Evolutionary conservation across 53 echinoderm and acorn worm species (phyloP).

Genomic region (Zoroaster sp.): DNA sequence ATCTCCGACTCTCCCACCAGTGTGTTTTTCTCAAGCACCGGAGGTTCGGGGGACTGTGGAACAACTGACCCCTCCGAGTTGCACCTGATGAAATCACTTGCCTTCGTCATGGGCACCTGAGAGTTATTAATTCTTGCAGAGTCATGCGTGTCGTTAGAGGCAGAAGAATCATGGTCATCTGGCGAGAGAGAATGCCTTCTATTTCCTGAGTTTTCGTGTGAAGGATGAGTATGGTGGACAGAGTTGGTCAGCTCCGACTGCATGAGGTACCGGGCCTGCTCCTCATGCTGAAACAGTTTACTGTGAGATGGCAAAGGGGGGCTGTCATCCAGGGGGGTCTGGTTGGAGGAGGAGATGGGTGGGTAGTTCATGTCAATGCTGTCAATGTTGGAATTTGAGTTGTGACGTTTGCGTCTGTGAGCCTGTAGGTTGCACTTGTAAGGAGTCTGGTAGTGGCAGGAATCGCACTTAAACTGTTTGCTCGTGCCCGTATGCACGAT

Average conservation of each 20-base stretch:
- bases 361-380: constrained; percentile 65
- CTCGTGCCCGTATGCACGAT: constrained; percentile 97
- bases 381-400: constrained; percentile 53
- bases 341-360: constrained; percentile 66
- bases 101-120: constrained; percentile 44
- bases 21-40: constrained; percentile 47
- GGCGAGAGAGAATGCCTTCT: constrained; percentile 59
- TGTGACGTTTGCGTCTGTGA: constrained; percentile 90
- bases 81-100: neutral
- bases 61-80: constrained; percentile 45
- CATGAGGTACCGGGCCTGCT: constrained; percentile 48
- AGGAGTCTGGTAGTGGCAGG: constrained; percentile 98
- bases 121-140: constrained; percentile 45
- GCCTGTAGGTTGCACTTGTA: constrained; percentile 98
- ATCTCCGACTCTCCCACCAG: constrained; percentile 14
- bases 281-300: constrained; percentile 48
- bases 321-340: constrained; percentile 54
- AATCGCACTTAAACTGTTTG: constrained; percentile 98
- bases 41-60: constrained; percentile 59
- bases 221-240: constrained; percentile 9
- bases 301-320: constrained; percentile 55
- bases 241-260: constrained; percentile 54
- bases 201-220: constrained; percentile 61
- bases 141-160: constrained; percentile 62
- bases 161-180: constrained; percentile 60